phyloP scores from a whole-genome alignment of 2,888 invertebrate species.

The Caenorhabditis zanzibari region DNA sequence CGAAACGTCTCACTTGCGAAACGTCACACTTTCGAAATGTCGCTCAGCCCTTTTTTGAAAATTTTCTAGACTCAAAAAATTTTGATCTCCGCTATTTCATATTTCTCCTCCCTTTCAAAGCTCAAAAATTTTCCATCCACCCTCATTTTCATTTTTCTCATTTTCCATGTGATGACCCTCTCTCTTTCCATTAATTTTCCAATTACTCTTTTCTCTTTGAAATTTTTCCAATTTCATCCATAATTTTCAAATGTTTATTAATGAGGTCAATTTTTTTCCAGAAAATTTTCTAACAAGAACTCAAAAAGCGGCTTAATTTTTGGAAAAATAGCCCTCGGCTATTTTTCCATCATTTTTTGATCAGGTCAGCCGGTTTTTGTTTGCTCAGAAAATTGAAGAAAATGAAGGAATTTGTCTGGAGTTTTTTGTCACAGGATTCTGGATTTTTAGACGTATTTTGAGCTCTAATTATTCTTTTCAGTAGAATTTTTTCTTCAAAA shows the following conservation, averaged over 20 bases:
- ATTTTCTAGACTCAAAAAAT: too few species aligned
- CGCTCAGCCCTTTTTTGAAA: too few species aligned
- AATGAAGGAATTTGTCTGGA: too few species aligned
- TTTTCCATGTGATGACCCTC: background rate
- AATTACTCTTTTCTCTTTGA: slow-evolving; percentile 31
- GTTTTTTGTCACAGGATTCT: too few species aligned
- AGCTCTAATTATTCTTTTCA: background rate
- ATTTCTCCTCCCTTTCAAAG: too few species aligned
- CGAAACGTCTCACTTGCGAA: too few species aligned
- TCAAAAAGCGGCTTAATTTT: background rate
- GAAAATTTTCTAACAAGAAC: slow-evolving; percentile 30
- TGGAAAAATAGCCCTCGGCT: background rate
- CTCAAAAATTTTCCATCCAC: too few species aligned
- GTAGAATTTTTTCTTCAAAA: too few species aligned
- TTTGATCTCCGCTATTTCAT: too few species aligned
- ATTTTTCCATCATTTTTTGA: slow-evolving; percentile 1
- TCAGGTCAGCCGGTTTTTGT: background rate
- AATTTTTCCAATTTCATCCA: background rate
- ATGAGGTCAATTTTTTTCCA: slow-evolving; percentile 14
- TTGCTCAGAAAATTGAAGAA: slow-evolving; percentile 10
- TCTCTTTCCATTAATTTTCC: slow-evolving; percentile 23
- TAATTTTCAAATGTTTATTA: slow-evolving; percentile 53
- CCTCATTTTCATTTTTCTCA: too few species aligned
- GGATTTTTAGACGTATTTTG: background rate
- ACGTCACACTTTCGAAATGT: too few species aligned